Base-by-base conservation (phyloP, 2,113 vertebrate species). In the Oophaga pumilio region DNA sequence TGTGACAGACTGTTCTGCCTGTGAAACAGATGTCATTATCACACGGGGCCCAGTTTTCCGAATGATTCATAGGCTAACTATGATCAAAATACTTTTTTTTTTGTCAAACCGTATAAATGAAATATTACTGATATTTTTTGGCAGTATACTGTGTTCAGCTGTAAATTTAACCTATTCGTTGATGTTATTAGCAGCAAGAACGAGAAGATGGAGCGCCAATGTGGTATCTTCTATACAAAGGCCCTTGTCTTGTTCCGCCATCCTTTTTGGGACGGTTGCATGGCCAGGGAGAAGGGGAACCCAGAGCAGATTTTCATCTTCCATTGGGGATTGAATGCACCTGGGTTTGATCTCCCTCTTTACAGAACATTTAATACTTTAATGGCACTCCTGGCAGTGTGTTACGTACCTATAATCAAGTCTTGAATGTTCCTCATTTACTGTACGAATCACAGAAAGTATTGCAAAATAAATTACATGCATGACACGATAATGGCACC, bases 1-100 rank as follows among this genome's bases (percentile, higher is more conserved):
- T 74, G 71, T 74, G 71, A 74, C 71, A 74, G 71, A 74, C 71
- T 74, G 71, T 50, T 74, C 71, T 74, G 71, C 71, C 71, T 74
- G 71, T 49, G 71, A 74, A 74, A 74, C 71, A 74, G 71, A 74
- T 74, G 71, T 50, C 71, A 74, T 74, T 74, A 74, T 74, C 71
- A 74, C 69, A 73, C 71, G 9, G 71, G 71, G 33, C 71, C 71
- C 71, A 74, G 71, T 74, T 74, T 74, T 74, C 71, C 71, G 33
- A 74, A 74, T 74, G 71, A 74, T 74, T 74, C 71, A 74, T 74
- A 74, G 71, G 71, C 20, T 43, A 74, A 49, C 71, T 74, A 50
- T 49, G 71, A 74, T 49, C 43, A 74, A 74, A 74, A 74, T 74
- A 74, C 17, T 50, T 74, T 74, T 13, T 20, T 74, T 49, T 73